Conservation (phyloP, 1,140 invertebrate genomes). For the Tetramorium alpestre region DNA sequence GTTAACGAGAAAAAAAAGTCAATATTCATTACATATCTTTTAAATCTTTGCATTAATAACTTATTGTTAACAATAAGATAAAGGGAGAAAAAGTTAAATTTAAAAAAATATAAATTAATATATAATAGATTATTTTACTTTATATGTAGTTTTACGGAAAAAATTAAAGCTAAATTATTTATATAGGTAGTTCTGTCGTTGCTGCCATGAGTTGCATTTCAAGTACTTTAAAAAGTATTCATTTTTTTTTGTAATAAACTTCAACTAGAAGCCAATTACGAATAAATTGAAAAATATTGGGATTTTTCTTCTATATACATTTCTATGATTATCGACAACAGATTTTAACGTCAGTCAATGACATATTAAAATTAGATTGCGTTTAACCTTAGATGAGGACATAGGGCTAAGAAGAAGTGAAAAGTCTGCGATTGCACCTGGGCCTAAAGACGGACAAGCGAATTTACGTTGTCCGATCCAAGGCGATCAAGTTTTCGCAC, state of each 20-base stretch:
- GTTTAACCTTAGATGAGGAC: not conserved
- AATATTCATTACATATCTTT: not conserved
- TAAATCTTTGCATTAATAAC: not conserved
- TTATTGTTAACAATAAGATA: not conserved
- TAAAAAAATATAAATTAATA: not conserved
- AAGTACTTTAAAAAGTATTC: not conserved
- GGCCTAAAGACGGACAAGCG: conserved; percentile 46
- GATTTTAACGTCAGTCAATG: not conserved
- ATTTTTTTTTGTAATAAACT: not conserved
- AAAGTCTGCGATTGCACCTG: conserved; percentile 7
- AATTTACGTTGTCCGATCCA: conserved; percentile 58
- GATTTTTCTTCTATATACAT: no score
- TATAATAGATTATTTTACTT: not conserved
- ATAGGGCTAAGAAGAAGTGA: not conserved
- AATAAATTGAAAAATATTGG: not conserved
- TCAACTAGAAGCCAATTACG: not conserved
- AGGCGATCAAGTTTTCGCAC: conserved; percentile 59
- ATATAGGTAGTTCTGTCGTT: not conserved
- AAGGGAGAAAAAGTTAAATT: not conserved
- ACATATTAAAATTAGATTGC: not conserved
- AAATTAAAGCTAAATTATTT: not conserved
- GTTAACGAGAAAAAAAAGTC: conserved; percentile 10
- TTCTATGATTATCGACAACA: not conserved
- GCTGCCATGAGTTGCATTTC: not conserved
- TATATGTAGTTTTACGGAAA: not conserved